phyloP scores from a whole-genome alignment of 2,797 vertebrate species.

The Smutsia gigantea region DNA sequence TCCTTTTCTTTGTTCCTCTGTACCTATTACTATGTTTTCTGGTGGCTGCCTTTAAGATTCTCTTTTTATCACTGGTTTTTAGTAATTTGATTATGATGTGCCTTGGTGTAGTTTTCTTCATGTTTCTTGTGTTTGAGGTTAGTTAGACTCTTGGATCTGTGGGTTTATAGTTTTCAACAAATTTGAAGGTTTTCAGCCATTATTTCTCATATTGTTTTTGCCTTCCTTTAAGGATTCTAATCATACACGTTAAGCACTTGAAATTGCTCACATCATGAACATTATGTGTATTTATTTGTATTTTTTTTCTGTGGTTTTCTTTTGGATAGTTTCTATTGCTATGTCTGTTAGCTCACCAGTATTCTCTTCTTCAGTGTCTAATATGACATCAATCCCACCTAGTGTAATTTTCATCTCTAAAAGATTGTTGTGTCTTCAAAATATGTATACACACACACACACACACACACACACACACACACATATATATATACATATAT shows the following conservation, averaged over 20 bases:
- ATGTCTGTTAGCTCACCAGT: not conserved
- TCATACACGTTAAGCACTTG: not conserved
- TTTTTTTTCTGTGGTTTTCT: not conserved
- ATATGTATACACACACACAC: too few species aligned
- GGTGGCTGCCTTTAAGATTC: not conserved
- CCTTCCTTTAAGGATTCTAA: not conserved
- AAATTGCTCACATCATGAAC: not conserved
- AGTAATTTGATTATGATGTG: not conserved
- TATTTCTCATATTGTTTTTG: not conserved
- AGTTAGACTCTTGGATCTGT: not conserved
- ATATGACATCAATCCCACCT: not conserved
- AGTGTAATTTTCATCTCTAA: constrained; percentile 35
- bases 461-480: too few species aligned
- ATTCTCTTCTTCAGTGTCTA: constrained; percentile 16
- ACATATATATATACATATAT: not conserved
- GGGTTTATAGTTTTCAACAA: not conserved
- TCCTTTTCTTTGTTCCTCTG: not conserved
- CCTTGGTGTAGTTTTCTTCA: not conserved
- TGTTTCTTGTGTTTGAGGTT: not conserved
- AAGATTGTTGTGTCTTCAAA: not conserved
- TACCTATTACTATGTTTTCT: not conserved
- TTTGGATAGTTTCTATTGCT: not conserved
- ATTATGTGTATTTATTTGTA: constrained; percentile 2
- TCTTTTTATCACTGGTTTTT: not conserved
- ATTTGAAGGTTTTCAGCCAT: not conserved